phyloP scores from a whole-genome alignment of 1,140 invertebrate genomes.

The Drosophila mayri region DNA sequence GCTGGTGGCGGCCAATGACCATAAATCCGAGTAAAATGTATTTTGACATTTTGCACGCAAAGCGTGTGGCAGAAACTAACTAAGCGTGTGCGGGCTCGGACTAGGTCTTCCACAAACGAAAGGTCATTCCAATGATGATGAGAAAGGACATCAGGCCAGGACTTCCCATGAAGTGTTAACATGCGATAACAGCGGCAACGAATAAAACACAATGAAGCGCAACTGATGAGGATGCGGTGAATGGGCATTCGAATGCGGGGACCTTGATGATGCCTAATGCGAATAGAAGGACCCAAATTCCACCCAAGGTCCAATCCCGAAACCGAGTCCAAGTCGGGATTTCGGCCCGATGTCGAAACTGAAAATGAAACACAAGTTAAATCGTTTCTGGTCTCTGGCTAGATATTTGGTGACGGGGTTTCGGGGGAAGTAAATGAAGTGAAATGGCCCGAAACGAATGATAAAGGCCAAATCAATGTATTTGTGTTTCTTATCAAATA shows the following conservation, averaged over 20 bases:
- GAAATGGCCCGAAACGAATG: conserved; percentile 71
- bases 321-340: neutral
- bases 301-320: conserved; percentile 10
- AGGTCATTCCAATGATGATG: conserved; percentile 80
- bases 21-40: conserved; percentile 83
- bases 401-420: neutral
- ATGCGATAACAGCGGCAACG: conserved; percentile 70
- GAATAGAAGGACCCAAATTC: conserved; percentile 48
- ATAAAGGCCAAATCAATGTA: conserved; percentile 70
- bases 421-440: conserved; percentile 64
- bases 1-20: conserved; percentile 67
- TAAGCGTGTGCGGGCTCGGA: conserved; percentile 58
- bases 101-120: conserved; percentile 45
- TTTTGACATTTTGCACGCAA: conserved; percentile 83
- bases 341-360: conserved; percentile 7
- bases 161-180: conserved; percentile 82
- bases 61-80: conserved; percentile 65
- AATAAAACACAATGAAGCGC: conserved; percentile 81
- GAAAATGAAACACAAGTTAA: conserved; percentile 23
- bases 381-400: conserved; percentile 20
- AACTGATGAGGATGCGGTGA: conserved; percentile 66
- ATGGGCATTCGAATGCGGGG: conserved; percentile 40
- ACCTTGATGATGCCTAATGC: conserved; percentile 52
- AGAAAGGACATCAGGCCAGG: conserved; percentile 44
- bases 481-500: conserved; percentile 36